Evolutionary conservation across 1,140 invertebrate species (phyloP), one percentile per base, ranked within the genome.

Genomic region (Adelges cooleyi): DNA sequence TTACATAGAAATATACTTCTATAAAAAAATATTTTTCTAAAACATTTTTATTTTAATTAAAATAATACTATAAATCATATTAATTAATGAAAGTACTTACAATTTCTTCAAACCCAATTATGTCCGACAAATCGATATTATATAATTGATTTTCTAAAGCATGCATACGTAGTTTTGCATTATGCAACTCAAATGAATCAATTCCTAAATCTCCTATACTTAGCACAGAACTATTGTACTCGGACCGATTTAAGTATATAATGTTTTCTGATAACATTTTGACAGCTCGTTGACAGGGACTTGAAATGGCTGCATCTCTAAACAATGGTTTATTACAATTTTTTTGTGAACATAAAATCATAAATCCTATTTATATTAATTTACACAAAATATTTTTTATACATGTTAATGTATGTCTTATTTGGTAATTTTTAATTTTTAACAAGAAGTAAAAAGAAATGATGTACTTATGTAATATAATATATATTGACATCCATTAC

Each of bases 281-380:
- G 29, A 66, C 27, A 20, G 52, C 65, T 48, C 65, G 52, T 23
- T 48, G 29, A 23, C 48, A 66, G 3, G 52, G 40, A 23, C 23
- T 48, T 13, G 51, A 54, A 53, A 54, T 44, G 33, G 65, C 40
- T 5, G 65, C 65, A 66, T 66, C 51, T 56, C 65, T 66, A 48
- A 44, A 27, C 10, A 27, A 40, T 42, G 29, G 4, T 18, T 20
- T 44, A 9, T n/a, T n/a, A n/a, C n/a, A 46, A 62, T 54, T 17
- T 29, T n/a, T 46, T 4, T 56, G 33, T 56, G 22, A 17, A 36
- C 22, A 8, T 36, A 56, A 33, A 33, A 36, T 25, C 4, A 15
- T 53, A 15, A 10, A 53, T 20, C n/a, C n/a, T n/a, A n/a, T n/a
- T n/a, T n/a, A n/a, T n/a, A n/a, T n/a, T n/a, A n/a, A n/a, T n/a